These are phyloP conservation scores for Plebejus anna DNA, from an alignment of 2,888 invertebrate species.

Conservation along the genomic window DNA sequence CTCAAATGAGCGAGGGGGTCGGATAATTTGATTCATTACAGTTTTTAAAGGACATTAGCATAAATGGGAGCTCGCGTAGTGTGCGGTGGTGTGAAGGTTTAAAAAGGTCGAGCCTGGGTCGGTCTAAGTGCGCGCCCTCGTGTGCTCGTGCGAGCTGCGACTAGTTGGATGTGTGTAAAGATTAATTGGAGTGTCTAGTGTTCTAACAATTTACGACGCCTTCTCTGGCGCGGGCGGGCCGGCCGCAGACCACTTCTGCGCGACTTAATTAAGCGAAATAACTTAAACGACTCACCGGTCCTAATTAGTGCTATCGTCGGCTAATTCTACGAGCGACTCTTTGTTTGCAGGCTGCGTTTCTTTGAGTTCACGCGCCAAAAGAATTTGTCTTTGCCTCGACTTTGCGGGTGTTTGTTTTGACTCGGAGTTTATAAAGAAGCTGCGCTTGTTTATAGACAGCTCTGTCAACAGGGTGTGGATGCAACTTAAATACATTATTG, in stretches of 20 bases:
- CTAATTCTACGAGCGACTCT: slow-evolving; percentile 75
- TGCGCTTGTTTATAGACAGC: slow-evolving; percentile 36
- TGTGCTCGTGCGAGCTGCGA: slow-evolving; percentile 43
- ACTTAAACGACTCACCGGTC: slow-evolving; percentile 76
- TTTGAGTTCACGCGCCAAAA: slow-evolving; percentile 73
- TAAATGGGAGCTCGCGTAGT: slow-evolving; percentile 32
- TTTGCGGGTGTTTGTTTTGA: slow-evolving; percentile 72
- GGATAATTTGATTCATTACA: slow-evolving; percentile 34
- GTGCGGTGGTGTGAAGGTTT: slow-evolving; percentile 53
- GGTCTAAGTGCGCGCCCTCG: slow-evolving; percentile 68
- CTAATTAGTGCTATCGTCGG: slow-evolving; percentile 77
- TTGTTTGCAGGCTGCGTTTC: slow-evolving; percentile 72
- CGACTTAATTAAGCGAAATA: slow-evolving; percentile 80
- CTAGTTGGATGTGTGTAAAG: slow-evolving; percentile 78
- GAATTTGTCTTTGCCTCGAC: slow-evolving; percentile 77
- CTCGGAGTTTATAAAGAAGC: slow-evolving; percentile 50
- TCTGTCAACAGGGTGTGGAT: slow-evolving; percentile 17
- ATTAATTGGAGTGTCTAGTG: slow-evolving; percentile 78
- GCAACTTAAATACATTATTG: slow-evolving; percentile 11
- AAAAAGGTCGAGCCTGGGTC: slow-evolving; percentile 59
- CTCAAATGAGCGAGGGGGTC: slow-evolving; percentile 26
- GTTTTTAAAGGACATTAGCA: slow-evolving; percentile 31
- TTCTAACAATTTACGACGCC: slow-evolving; percentile 75
- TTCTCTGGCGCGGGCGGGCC: slow-evolving; percentile 66
- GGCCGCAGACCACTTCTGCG: slow-evolving; percentile 77